Conservation (phyloP, 2,888 invertebrate species). For the Argynnis bischoffii region DNA sequence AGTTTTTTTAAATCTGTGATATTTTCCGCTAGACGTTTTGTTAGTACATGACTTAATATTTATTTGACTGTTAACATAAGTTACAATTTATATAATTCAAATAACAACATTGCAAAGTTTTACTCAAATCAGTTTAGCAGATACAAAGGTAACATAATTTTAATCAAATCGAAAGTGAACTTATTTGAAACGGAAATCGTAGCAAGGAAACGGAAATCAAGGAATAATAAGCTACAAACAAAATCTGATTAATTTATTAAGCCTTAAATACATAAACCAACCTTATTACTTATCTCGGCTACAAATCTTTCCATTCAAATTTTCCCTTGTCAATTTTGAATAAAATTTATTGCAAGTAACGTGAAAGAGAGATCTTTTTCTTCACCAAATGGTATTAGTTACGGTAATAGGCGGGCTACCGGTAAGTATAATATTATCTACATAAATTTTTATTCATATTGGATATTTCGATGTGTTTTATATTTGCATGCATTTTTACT, state of each 20-base stretch:
- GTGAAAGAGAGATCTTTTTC: constrained; percentile 11
- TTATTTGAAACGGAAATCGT: background rate
- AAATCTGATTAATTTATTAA: background rate
- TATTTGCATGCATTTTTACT: background rate
- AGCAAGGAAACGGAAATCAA: background rate
- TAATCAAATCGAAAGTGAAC: no score
- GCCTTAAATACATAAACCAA: background rate
- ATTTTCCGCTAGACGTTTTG: no score
- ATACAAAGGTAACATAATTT: no score
- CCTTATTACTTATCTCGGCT: constrained; percentile 8
- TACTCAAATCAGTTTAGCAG: no score
- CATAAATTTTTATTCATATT: constrained; percentile 23
- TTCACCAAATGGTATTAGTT: constrained; percentile 22
- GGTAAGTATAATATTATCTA: constrained; percentile 17
- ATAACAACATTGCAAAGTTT: no score
- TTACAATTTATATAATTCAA: no score
- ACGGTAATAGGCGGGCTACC: constrained; percentile 18
- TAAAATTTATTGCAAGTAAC: constrained; percentile 9
- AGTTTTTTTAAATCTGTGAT: no score
- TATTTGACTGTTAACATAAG: no score
- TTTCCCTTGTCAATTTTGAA: constrained; percentile 15
- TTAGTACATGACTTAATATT: no score
- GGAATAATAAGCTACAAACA: background rate
- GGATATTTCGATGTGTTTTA: constrained; percentile 10
- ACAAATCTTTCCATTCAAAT: constrained; percentile 17